phyloP scores from a whole-genome alignment of 1,140 invertebrate genomes.

The Lepidotrigona ventralis region DNA sequence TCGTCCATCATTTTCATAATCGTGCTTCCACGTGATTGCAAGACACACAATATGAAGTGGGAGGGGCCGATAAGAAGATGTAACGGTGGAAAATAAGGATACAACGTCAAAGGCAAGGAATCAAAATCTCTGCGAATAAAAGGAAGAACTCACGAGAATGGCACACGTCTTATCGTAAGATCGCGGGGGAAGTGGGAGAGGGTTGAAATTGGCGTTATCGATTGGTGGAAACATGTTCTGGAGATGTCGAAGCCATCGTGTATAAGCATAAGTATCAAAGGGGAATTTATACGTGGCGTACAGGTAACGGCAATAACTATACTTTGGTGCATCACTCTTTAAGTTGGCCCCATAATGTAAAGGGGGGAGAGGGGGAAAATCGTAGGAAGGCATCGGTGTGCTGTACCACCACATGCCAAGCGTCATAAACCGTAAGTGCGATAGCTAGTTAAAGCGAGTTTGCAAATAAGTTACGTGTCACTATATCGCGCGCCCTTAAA shows the following conservation, averaged over 20 bases:
- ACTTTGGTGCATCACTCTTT: conserved; percentile 33
- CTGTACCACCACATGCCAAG: background rate
- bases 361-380: background rate
- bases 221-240: no score
- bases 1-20: no score
- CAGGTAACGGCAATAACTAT: conserved; percentile 33
- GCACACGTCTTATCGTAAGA: no score
- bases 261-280: background rate
- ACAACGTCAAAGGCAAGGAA: no score
- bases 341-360: conserved; percentile 20
- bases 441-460: conserved; percentile 46
- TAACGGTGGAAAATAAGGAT: no score
- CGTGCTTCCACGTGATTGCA: no score
- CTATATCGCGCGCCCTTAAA: conserved; percentile 32
- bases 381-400: conserved; percentile 37
- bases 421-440: conserved; percentile 45
- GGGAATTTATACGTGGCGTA: background rate
- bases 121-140: no score
- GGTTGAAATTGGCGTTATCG: no score
- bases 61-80: no score
- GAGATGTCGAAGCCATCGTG: background rate
- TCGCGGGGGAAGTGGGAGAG: no score
- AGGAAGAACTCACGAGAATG: no score
- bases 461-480: conserved; percentile 37
- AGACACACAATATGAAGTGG: no score